Conservation (phyloP, 2,797 vertebrate species). For the Psittacula echo region DNA sequence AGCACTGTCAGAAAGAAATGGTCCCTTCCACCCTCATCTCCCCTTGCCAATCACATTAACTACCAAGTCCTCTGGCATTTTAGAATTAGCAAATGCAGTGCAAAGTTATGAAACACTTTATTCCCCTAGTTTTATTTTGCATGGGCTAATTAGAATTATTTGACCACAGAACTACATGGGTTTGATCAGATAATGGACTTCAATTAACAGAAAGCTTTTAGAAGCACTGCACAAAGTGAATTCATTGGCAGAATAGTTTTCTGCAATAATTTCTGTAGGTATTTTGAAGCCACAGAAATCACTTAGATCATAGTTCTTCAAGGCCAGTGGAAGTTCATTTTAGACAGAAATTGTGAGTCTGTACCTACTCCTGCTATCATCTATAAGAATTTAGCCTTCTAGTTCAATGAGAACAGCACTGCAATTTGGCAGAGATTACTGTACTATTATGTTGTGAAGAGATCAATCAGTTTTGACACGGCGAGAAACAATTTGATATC, state of each 20-base stretch:
- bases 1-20: not conserved
- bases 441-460: not conserved
- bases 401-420: not conserved
- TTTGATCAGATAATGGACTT: constrained; percentile 7
- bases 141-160: not conserved
- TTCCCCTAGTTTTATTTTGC: not conserved
- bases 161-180: not conserved
- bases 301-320: not conserved
- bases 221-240: not conserved
- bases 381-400: not conserved
- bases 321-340: not conserved
- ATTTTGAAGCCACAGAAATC: not conserved
- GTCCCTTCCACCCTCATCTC: not conserved
- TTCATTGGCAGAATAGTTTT: not conserved
- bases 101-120: not conserved
- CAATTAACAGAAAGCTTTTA: not conserved
- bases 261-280: not conserved
- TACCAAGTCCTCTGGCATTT: not conserved
- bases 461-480: not conserved
- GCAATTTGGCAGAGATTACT: not conserved
- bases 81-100: not conserved
- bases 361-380: not conserved
- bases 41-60: not conserved
- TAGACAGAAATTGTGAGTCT: not conserved
- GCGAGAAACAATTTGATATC: not conserved